Base-by-base conservation (phyloP, 2,888 invertebrate genomes). In the Brachyptera putata region DNA sequence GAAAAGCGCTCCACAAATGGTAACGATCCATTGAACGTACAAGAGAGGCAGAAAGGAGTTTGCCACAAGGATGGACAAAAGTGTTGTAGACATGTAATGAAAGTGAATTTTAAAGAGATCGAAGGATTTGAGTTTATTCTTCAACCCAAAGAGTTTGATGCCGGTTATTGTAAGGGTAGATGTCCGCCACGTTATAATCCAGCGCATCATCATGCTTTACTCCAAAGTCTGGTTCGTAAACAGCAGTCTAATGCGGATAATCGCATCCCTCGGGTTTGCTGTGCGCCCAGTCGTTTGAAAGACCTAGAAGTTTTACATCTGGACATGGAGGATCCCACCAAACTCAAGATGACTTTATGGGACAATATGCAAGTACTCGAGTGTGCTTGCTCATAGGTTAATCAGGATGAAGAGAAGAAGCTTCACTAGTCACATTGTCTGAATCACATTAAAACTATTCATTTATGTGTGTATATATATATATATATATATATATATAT, bases 351-450 rank as follows among this genome's bases (percentile, higher is more conserved):
- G 43, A 82, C 85, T 56, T 82, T 80, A 58, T 86, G 86, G 86
- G 81, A 82, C 67, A 83, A 87, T 68, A 86, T 86, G 82, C 79
- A 80, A 68, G 86, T 87, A 43, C 72, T 83, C 58, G 85, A 87
- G 72, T 87, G 87, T 72, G 86, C 85, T 61, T 87, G 87, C 73
- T 83, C 85, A 67, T 86, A 79, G 18, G 21, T 18, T 41, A n/a
- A n/a, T n/a, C n/a, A n/a, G n/a, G n/a, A n/a, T n/a, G n/a, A n/a
- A n/a, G n/a, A n/a, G n/a, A n/a, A n/a, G n/a, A n/a, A n/a, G n/a
- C n/a, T n/a, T n/a, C n/a, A n/a, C n/a, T n/a, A n/a, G n/a, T n/a
- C n/a, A n/a, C n/a, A n/a, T n/a, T n/a, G n/a, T n/a, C n/a, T n/a
- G n/a, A n/a, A n/a, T n/a, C n/a, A n/a, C n/a, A n/a, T n/a, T n/a